phyloP scores from a whole-genome alignment of 2,113 vertebrate genomes.

The Ochotona curzoniae region DNA sequence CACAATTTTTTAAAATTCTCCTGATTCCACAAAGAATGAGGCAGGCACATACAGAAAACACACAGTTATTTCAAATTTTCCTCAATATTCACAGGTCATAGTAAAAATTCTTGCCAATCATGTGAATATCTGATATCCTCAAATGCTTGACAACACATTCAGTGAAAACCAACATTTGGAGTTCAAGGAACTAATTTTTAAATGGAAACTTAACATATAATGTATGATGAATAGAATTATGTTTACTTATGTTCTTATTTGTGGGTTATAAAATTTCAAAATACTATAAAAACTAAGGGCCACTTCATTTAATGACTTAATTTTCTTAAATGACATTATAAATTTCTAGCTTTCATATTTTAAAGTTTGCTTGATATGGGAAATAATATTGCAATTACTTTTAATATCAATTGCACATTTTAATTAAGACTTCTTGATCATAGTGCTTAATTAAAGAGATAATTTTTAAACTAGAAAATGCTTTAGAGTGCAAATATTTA shows the following conservation, averaged over 20 bases:
- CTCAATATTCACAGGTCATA: neutral
- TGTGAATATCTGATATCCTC: neutral
- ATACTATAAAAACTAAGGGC: neutral
- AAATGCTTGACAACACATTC: neutral
- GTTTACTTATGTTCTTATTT: neutral
- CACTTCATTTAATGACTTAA: neutral
- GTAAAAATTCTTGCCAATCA: neutral
- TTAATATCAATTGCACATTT: neutral
- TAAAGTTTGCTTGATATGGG: neutral
- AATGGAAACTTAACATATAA: neutral
- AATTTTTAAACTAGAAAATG: neutral
- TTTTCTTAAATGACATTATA: neutral
- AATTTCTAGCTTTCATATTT: neutral
- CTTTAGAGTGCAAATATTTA: neutral
- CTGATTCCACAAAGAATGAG: neutral
- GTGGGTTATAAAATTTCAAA: no score
- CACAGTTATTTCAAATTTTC: neutral
- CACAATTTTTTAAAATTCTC: neutral
- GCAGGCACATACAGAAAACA: neutral
- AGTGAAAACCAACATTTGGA: neutral
- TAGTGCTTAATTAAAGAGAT: neutral
- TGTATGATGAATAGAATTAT: neutral
- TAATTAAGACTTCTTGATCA: neutral
- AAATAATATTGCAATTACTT: conserved; percentile 7
- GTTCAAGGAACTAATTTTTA: neutral